These are phyloP conservation scores for Cricetomys ansorgei DNA, from an alignment of 2,113 vertebrate genomes.

Conservation along the genomic window DNA sequence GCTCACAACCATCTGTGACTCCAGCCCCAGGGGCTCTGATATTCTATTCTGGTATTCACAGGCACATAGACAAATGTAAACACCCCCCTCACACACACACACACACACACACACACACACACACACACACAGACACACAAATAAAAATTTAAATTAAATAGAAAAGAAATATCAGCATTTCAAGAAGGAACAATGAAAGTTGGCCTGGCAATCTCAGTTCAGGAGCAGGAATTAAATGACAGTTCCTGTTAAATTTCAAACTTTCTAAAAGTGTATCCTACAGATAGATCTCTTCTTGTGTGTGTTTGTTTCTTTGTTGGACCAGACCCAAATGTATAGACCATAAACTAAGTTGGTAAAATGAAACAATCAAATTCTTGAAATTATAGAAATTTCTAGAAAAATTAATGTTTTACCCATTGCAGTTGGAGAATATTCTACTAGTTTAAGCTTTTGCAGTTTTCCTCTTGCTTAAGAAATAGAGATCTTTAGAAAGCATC, in stretches of 20 bases:
- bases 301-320: background rate
- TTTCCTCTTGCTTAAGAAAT: background rate
- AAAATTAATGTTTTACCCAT: background rate
- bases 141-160: background rate
- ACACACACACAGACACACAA: background rate
- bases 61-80: background rate
- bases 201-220: background rate
- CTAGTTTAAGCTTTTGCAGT: background rate
- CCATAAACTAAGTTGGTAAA: background rate
- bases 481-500: background rate
- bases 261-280: background rate
- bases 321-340: background rate
- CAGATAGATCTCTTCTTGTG: background rate
- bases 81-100: background rate
- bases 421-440: background rate
- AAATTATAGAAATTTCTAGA: background rate
- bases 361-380: background rate
- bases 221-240: background rate
- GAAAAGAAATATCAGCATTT: background rate
- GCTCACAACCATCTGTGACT: background rate
- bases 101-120: background rate
- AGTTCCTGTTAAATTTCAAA: background rate
- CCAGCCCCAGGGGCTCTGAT: background rate
- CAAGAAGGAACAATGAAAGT: background rate
- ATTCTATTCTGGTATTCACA: background rate